Evolutionary conservation across 64 coral and sea anemone species (phyloP), one percentile per base, ranked within the genome.

Genomic region (Stichodactyla helianthus): DNA sequence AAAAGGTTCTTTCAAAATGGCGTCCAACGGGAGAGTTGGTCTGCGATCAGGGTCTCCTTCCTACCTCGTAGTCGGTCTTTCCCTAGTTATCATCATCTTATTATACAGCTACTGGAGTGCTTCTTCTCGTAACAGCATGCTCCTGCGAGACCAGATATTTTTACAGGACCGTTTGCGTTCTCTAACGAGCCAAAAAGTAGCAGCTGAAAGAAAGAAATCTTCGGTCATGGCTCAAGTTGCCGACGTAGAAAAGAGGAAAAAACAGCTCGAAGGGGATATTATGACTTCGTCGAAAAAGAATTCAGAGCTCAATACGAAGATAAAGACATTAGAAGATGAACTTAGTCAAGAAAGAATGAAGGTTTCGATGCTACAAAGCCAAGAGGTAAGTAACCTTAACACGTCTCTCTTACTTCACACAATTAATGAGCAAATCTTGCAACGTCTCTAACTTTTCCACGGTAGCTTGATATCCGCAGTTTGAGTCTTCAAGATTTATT

Each of bases 51-150:
- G 83, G 7, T 58, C 83, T 7, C 83, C 83, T 35, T 84, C 83
- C 25, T 84, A 62, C 31, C 83, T 84, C 20, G 54, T 44, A 50
- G 53, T 84, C 3, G 59, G 54, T 60, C 83, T 84, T 27, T 58
- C 59, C 4, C 26, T 84, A 63, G 83, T 84, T 0, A 84, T 84
- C 8, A 25, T 84, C 8, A 56, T 84, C 27, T 13, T 84, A 18
- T 84, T 84, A 60, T 84, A 84, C 53, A 84, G 83, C 55, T 84
- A 84, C 55, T 84, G 83, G 83, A 84, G 83, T 84, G 83, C 61
- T 84, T 84, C 83, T 35, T 84, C 83, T 59, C 54, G 83, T 16
- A 84, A 84, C 55, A 84, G 83, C 18, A 84, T 60, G 31, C 83
- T 84, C 16, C 31, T 84, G 22, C 44, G 55, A 35, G 83, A 84